These are phyloP conservation scores for Nemopilema nomurai DNA, from an alignment of 30 jellyfish, hydroid and myxozoan species.

Conservation along the genomic window DNA sequence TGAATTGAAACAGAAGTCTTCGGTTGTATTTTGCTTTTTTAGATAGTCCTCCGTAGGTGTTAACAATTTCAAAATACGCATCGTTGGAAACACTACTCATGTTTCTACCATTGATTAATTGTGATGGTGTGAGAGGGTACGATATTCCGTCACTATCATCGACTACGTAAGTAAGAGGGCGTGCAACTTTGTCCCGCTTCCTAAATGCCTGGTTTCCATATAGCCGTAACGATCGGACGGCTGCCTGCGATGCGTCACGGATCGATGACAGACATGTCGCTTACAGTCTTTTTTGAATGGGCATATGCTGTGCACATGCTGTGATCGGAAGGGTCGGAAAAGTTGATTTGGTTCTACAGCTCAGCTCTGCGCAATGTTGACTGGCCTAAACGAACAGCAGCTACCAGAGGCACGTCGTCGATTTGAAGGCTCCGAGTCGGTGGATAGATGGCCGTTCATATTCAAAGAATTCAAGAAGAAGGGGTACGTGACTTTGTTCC, in stretches of 20 bases:
- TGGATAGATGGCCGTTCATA: conserved; percentile 81
- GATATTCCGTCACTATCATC: conserved; percentile 6
- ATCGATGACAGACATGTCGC: not conserved
- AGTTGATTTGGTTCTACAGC: conserved; percentile 83
- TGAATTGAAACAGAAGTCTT: conserved; percentile 16
- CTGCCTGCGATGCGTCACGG: conserved; percentile 12
- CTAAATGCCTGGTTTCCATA: conserved; percentile 15
- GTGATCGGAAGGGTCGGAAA: no score
- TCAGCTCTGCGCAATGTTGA: conserved; percentile 62
- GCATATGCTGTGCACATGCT: no score
- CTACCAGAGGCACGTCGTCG: conserved; percentile 74
- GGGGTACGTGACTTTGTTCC: conserved; percentile 66
- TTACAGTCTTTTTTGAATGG: no score
- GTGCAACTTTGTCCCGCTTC: no score
- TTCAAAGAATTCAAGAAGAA: conserved; percentile 64
- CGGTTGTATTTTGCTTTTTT: conserved; percentile 32
- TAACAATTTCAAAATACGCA: conserved; percentile 15
- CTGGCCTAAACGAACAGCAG: conserved; percentile 34
- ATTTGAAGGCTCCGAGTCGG: conserved; percentile 22
- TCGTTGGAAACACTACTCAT: not conserved
- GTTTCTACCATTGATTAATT: not conserved
- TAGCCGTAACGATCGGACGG: not conserved
- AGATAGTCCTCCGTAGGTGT: conserved; percentile 33
- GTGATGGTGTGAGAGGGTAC: not conserved
- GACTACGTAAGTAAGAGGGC: not conserved